phyloP scores from a whole-genome alignment of 1,140 invertebrate genomes.

The Diorhabda carinulata region DNA sequence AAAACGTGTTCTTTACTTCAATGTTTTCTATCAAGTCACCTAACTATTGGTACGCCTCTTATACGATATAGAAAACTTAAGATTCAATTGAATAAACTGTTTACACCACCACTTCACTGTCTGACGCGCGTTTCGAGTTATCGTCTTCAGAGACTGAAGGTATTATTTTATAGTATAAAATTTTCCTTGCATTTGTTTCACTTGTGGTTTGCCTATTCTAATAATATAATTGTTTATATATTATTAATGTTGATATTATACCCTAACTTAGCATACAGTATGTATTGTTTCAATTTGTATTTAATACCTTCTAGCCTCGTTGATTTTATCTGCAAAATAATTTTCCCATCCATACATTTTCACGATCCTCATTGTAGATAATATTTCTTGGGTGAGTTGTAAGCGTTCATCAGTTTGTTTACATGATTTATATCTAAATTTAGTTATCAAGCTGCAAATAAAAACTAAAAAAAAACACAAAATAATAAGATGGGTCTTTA shows the following conservation, averaged over 20 bases:
- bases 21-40: too few species aligned
- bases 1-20: too few species aligned
- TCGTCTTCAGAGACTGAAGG: too few species aligned
- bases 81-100: too few species aligned
- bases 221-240: background rate
- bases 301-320: constrained; percentile 28
- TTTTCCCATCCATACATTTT: constrained; percentile 90
- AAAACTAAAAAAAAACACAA: constrained; percentile 53
- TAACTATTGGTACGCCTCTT: too few species aligned
- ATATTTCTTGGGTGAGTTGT: constrained; percentile 79
- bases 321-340: constrained; percentile 67
- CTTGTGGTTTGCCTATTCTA: background rate
- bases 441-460: constrained; percentile 31
- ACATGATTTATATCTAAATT: constrained; percentile 25
- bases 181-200: constrained; percentile 73
- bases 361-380: constrained; percentile 73
- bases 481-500: background rate
- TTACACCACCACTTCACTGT: too few species aligned
- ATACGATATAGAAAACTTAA: too few species aligned
- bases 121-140: too few species aligned
- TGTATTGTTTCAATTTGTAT: background rate
- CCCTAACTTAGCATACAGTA: background rate
- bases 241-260: background rate
- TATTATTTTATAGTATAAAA: constrained; percentile 35
- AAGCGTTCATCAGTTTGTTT: constrained; percentile 74